Evolutionary conservation across 1,140 invertebrate species (phyloP).

Genomic region (Drosophila pseudoobscura): DNA sequence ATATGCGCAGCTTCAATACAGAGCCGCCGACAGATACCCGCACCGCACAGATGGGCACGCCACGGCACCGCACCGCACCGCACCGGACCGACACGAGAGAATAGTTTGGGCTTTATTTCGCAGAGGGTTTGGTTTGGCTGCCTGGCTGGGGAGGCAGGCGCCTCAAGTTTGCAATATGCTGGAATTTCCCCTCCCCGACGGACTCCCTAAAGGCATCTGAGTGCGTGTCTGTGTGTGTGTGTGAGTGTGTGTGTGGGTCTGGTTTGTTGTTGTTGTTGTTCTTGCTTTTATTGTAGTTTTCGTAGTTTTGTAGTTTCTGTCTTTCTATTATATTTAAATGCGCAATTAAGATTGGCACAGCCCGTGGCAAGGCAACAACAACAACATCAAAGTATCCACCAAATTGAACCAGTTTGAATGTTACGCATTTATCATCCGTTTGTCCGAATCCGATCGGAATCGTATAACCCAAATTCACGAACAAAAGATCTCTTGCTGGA

Average conservation of each 20-base stretch:
- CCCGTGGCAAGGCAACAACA: conserved; percentile 45
- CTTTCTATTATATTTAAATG: conserved; percentile 76
- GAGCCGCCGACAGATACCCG: conserved; percentile 56
- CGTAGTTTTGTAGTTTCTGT: conserved; percentile 46
- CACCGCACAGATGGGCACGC: conserved; percentile 21
- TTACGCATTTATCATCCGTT: conserved; percentile 72
- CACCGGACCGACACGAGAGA: conserved; percentile 25
- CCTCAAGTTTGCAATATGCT: conserved; percentile 69
- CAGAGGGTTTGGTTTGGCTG: not conserved
- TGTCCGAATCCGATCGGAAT: conserved; percentile 35
- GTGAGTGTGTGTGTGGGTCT: conserved; percentile 3
- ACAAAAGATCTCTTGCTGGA: conserved; percentile 22
- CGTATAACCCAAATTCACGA: conserved; percentile 39
- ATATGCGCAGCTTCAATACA: conserved; percentile 76
- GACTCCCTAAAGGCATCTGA: not conserved
- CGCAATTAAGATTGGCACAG: conserved; percentile 79
- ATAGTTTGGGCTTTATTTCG: conserved; percentile 29
- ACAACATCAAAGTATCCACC: conserved; percentile 58
- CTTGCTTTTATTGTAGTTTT: conserved; percentile 38
- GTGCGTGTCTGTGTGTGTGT: conserved; percentile 38
- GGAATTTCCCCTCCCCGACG: conserved; percentile 33
- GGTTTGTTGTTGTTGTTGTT: conserved; percentile 49
- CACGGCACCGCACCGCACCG: conserved; percentile 3
- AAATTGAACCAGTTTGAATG: conserved; percentile 80
- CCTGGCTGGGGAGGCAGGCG: conserved; percentile 36